Evolutionary conservation across 2,113 vertebrate genomes (phyloP).

Genomic region (cattle (Bos taurus)): ARS-UCD2.0 NC_037337.1:27731001-27731500

Average conservation of each 20-base stretch:
- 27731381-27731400: conserved; percentile 23
- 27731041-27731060: background rate
- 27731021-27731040: background rate
- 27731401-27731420: conserved; percentile 14
- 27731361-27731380: conserved; percentile 54
- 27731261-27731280: background rate
- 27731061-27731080: background rate
- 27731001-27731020: background rate
- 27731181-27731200: background rate
- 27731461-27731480: background rate
- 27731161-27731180: background rate
- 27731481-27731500: conserved; percentile 42
- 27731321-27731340: conserved; percentile 46
- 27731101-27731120: background rate
- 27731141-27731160: background rate
- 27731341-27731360: conserved; percentile 38
- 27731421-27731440: conserved; percentile 27
- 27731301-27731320: conserved; percentile 36
- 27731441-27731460: conserved; percentile 25
- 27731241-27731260: conserved; percentile 29
- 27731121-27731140: background rate
- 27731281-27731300: conserved; percentile 26
- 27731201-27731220: background rate
- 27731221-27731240: conserved; percentile 11
- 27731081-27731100: background rate